These are phyloP conservation scores for Pangasianodon hypophthalmus DNA, from an alignment of 2,113 vertebrate species.

Conservation along the genomic window DNA sequence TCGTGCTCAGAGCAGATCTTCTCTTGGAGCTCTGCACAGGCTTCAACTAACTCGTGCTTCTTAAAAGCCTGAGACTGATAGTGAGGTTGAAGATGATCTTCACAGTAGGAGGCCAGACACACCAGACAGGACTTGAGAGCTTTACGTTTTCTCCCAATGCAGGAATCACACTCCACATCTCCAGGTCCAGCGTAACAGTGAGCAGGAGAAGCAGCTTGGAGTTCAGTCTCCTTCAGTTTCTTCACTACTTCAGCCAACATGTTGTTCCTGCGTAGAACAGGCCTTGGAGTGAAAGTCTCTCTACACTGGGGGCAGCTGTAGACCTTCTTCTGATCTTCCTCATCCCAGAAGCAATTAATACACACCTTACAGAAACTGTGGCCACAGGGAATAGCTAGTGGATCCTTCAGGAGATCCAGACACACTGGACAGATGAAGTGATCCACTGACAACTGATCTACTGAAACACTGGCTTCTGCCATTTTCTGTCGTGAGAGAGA, in stretches of 20 bases:
- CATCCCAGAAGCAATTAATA: not conserved
- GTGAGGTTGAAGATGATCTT: conserved; percentile 8
- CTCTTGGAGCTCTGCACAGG: not conserved
- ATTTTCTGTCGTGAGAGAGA: not conserved
- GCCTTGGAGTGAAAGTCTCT: not conserved
- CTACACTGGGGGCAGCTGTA: not conserved
- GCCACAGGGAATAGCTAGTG: not conserved
- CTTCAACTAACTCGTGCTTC: not conserved
- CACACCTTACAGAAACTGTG: not conserved
- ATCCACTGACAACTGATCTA: not conserved
- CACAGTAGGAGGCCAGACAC: not conserved
- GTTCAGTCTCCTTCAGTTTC: not conserved
- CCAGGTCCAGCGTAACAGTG: not conserved
- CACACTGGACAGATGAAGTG: not conserved
- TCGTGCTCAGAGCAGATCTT: not conserved
- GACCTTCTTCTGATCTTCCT: not conserved
- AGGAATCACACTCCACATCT: not conserved
- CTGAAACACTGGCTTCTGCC: not conserved
- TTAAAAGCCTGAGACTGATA: not conserved
- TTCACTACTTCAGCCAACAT: not conserved
- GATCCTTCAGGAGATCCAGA: not conserved
- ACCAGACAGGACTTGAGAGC: not conserved
- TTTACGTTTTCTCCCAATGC: not conserved
- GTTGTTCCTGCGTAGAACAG: not conserved
- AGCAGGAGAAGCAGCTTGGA: not conserved